Conservation (phyloP, 1,140 invertebrate species). For the Aphidius gifuensis region DNA sequence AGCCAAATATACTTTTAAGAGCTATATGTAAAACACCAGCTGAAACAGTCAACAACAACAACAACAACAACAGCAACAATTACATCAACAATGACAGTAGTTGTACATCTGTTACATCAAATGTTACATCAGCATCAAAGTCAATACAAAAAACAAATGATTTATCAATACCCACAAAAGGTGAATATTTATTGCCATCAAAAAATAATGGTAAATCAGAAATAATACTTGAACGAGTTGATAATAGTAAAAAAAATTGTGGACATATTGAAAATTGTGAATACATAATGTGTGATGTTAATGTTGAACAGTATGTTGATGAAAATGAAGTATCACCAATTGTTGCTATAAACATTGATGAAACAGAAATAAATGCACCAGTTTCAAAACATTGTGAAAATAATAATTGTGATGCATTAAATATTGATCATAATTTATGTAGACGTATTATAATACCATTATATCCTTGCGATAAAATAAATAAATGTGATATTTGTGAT, state of each 20-base stretch:
- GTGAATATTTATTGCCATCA: background rate
- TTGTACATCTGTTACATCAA: background rate
- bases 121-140: no score
- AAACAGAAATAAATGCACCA: slow-evolving; percentile 41
- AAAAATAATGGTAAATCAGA: slow-evolving; percentile 3
- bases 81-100: background rate
- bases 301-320: slow-evolving; percentile 42
- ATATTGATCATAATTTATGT: slow-evolving; percentile 48
- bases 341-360: slow-evolving; percentile 40
- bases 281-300: slow-evolving; percentile 43
- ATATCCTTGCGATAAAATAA: slow-evolving; percentile 35
- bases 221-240: slow-evolving; percentile 2
- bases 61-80: background rate
- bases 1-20: slow-evolving; percentile 48
- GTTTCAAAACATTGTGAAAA: slow-evolving; percentile 44
- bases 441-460: slow-evolving; percentile 39
- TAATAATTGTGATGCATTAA: slow-evolving; percentile 43
- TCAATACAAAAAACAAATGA: no score
- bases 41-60: background rate
- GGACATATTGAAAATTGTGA: slow-evolving; percentile 48
- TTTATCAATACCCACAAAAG: no score
- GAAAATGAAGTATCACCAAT: slow-evolving; percentile 36
- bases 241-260: slow-evolving; percentile 34
- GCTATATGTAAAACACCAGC: slow-evolving; percentile 29
- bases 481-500: slow-evolving; percentile 46